Conservation (phyloP, 2,797 vertebrate genomes). For the Mormyrus proboscirostris region DNA sequence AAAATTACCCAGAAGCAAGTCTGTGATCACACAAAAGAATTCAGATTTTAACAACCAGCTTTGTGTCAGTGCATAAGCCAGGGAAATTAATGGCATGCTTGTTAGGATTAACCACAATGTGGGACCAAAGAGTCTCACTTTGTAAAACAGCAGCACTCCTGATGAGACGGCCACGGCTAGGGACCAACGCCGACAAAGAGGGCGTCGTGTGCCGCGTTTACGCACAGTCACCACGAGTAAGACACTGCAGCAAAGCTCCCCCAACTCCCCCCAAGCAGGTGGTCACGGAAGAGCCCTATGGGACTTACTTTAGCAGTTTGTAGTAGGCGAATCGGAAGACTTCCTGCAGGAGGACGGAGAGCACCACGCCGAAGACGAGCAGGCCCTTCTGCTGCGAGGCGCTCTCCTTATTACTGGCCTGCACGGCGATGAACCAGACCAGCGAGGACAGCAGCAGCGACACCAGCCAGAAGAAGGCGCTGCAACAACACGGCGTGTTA, state of each 20-base stretch:
- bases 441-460: conserved; percentile 67
- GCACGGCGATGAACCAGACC: conserved; percentile 66
- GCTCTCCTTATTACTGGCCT: conserved; percentile 58
- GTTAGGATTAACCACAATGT: not conserved
- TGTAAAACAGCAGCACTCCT: not conserved
- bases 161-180: not conserved
- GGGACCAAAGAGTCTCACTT: not conserved
- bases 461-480: conserved; percentile 69
- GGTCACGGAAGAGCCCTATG: not conserved
- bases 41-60: not conserved
- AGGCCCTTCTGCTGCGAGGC: conserved; percentile 60
- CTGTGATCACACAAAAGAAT: not conserved
- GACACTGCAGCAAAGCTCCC: not conserved
- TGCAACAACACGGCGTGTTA: conserved; percentile 31
- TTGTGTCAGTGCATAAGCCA: not conserved
- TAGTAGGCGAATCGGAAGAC: conserved; percentile 62
- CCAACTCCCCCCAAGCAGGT: not conserved
- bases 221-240: not conserved
- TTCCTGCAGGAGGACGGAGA: conserved; percentile 69
- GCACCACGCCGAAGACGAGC: conserved; percentile 65
- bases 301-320: conserved; percentile 66
- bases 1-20: not conserved
- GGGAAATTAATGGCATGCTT: not conserved
- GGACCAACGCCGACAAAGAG: not conserved
- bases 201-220: not conserved